Base-by-base conservation (phyloP, 2,797 vertebrate genomes). In the Parambassis ranga region DNA sequence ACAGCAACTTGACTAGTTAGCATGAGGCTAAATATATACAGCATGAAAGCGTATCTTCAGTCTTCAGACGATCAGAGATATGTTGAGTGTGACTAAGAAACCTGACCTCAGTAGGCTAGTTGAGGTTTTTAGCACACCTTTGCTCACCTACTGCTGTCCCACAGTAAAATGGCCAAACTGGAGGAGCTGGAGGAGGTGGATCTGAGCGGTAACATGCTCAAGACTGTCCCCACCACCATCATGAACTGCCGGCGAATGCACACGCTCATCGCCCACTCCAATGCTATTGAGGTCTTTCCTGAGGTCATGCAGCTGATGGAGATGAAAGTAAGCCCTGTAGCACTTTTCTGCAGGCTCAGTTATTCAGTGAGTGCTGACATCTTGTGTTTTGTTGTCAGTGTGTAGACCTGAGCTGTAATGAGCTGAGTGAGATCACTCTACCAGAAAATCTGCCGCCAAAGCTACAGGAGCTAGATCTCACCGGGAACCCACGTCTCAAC, bases 161-260 rank as follows among this genome's bases (percentile, higher is more conserved):
- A 7, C 62, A 99, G 97, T 93, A 99, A 98, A 98, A 98, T 99
- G 97, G 97, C 97, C 47, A 98, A 97, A 84, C 70, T 99, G 89
- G 97, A 98, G 83, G 96, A 99, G 75, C 89, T 99, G 78, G 97
- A 99, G 76, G 97, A 99, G 90, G 92, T 98, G 7, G 96, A 99
- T 72, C 82, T 99, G 74, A 99, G 97, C 28, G 97, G 97, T 53
- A 99, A 99, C 88, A 94, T 95, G 77, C 91, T 99, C 79, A 98
- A 98, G 90, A 95, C 97, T 7, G 89, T 99, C 78, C 97, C 97
- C 55, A 99, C 97, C 23, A 99, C 97, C 26, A 94, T 99, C 81
- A 91, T 96, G 89, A 98, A 93, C 82, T 98, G 97, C 83, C 87
- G 93, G 36, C 94, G 95, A 48, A 94, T 98, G 96, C 97, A 99